Base-by-base conservation (phyloP, 92 coral and sea anemone species). In the Blastomussa wellsi region DNA sequence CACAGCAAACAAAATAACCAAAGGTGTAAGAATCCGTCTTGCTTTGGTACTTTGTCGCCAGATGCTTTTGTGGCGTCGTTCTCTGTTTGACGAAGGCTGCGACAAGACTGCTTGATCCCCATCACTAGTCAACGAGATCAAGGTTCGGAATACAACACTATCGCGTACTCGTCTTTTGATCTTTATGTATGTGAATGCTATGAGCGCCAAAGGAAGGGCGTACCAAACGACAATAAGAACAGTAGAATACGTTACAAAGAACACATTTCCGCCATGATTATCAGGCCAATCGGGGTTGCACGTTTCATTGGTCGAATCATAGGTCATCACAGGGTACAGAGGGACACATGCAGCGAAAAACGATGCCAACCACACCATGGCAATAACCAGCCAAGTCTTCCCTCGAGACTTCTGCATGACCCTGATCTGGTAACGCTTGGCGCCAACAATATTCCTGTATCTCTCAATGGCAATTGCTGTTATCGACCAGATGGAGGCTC, bases 401-500 rank as follows among this genome's bases (percentile, higher is more conserved):
- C 38, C 74, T 67, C 37, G 86, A 15, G n/a, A n/a, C n/a, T n/a
- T n/a, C 11, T 8, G 49, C 49, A 13, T 6, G 95, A 88, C 65
- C 77, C 89, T 55, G 17, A 74, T 68, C 16, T 72, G 81, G 66
- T 78, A 82, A 20, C 78, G 75, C 49, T 74, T 78, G 7, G 85
- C 68, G n/a, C 91, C 91, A 7, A 79, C 90, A 71, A 94, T 90
- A 66, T 90, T 94, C 24, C 88, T 74, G 78, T 94, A 92, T 28
- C 98, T 84, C 77, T 94, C 93, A 29, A 94, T 86, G 51, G 95
- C 98, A 29, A 94, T 94, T 9, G 86, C 85, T 3, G 93, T 91
- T 17, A 92, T 94, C 74, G 98, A 94, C 98, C 98, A 94, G 33
- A 94, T 92, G 14, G 98, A 94, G 14, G 98, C 93, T 17, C 98